Conservation (phyloP, 2,113 vertebrate genomes). For the Cebus imitator region DNA sequence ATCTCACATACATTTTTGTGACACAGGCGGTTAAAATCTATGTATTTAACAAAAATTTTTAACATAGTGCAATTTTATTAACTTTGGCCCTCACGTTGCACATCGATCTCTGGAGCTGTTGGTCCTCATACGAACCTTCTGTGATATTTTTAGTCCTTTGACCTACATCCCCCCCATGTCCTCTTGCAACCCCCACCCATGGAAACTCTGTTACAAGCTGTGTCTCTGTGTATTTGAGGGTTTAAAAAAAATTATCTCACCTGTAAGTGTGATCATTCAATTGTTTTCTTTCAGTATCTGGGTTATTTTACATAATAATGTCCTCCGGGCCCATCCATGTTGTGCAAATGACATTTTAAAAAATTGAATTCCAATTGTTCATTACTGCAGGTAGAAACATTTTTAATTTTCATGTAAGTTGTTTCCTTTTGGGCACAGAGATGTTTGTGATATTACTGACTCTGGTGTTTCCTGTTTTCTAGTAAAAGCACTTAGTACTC, state of each 20-base stretch:
- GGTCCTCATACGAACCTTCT: fast-evolving
- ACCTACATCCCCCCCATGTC: neutral
- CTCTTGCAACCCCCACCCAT: fast-evolving
- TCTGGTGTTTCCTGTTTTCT: neutral
- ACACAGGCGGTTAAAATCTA: neutral
- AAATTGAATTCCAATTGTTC: neutral
- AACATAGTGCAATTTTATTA: neutral
- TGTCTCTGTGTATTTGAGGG: neutral
- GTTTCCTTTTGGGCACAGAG: neutral
- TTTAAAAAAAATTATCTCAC: neutral
- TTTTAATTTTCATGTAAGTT: neutral
- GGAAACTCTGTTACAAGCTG: neutral
- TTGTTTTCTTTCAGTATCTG: neutral
- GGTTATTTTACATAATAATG: neutral
- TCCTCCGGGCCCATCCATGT: neutral
- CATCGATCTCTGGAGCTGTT: neutral
- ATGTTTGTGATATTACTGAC: neutral
- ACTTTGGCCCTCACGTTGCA: neutral
- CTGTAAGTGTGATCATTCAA: neutral
- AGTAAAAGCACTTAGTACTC: neutral
- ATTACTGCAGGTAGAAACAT: neutral
- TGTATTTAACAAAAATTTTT: neutral
- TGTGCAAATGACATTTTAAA: neutral
- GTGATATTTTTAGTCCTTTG: neutral
- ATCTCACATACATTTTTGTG: neutral